These are phyloP conservation scores for Bubo bubo DNA, from an alignment of 2,113 vertebrate species.

Conservation along the genomic window DNA sequence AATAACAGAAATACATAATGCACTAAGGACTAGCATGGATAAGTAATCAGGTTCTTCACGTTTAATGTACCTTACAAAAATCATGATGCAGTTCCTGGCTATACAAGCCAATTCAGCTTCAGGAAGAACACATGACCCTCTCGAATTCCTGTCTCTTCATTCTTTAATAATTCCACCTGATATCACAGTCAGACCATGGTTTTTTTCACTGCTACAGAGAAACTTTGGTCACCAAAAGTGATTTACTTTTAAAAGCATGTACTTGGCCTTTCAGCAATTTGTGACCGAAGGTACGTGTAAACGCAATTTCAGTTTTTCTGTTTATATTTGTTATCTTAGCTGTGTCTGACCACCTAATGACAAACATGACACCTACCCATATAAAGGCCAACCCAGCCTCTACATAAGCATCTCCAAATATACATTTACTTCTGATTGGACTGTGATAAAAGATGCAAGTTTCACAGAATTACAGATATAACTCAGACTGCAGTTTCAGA, in stretches of 20 bases:
- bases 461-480: not conserved
- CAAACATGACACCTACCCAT: not conserved
- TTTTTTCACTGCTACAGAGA: not conserved
- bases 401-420: not conserved
- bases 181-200: accelerated
- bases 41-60: not conserved
- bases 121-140: not conserved
- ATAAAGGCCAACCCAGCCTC: not conserved
- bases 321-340: not conserved
- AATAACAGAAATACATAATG: not conserved
- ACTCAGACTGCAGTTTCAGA: not conserved
- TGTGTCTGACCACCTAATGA: not conserved
- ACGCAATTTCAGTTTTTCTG: not conserved
- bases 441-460: not conserved
- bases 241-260: not conserved
- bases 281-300: not conserved
- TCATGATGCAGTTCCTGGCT: not conserved
- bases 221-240: not conserved
- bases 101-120: not conserved
- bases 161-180: not conserved
- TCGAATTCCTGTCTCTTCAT: not conserved
- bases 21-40: not conserved
- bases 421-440: not conserved
- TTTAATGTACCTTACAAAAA: not conserved
- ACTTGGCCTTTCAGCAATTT: not conserved